A percentile compares a stretch with the other conserved stretches of the same genome.
phyloP scores from a whole-genome alignment of 2,113 vertebrate species.

The Probosciger aterrimus region DNA sequence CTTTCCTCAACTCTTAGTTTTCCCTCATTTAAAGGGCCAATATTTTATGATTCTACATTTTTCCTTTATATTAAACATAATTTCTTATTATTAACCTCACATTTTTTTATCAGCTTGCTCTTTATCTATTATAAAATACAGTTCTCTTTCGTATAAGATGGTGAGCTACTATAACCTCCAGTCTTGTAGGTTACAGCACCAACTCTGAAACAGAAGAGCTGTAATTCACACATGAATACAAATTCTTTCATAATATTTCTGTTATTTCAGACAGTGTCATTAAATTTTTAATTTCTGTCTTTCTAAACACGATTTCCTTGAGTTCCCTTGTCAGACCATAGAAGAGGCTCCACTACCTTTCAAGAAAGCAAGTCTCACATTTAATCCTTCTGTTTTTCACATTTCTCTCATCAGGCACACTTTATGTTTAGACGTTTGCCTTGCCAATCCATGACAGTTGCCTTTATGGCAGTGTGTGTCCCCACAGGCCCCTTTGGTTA shows the following conservation, averaged over 20 bases:
- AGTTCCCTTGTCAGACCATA: neutral
- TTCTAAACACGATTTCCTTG: neutral
- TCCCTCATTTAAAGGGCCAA: neutral
- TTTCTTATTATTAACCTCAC: neutral
- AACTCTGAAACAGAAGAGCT: neutral
- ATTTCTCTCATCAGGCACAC: neutral
- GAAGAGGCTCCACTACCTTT: neutral
- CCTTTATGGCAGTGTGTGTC: accelerated
- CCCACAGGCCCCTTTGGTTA: neutral
- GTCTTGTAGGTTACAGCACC: neutral
- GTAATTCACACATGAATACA: neutral
- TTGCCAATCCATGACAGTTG: neutral
- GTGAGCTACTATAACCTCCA: neutral
- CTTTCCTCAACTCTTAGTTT: neutral
- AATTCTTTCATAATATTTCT: neutral
- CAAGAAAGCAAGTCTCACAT: neutral
- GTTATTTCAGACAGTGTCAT: neutral
- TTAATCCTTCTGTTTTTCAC: neutral
- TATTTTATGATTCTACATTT: neutral
- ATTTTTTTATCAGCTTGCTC: neutral
- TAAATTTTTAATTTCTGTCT: neutral
- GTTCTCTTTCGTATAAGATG: neutral
- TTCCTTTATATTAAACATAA: neutral
- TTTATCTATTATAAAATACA: neutral
- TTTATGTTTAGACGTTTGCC: neutral